A percentile compares a stretch with the other conserved stretches of the same genome.
phyloP scores from a whole-genome alignment of 2,888 invertebrate species.

The Diloba caeruleocephala region DNA sequence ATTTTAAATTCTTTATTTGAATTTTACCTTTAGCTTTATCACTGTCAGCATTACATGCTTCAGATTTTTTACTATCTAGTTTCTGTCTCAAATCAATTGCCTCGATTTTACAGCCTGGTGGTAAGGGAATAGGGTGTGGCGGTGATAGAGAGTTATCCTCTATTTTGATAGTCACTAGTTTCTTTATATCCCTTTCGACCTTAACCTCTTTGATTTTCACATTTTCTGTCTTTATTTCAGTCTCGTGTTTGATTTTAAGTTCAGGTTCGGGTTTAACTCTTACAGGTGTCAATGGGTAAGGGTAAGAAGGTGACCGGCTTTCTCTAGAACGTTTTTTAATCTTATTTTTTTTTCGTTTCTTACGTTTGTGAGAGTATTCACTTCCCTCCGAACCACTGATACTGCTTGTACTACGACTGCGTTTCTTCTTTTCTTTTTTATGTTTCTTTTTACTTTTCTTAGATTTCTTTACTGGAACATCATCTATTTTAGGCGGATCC shows the following conservation, averaged over 20 bases:
- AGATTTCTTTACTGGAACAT: conserved; percentile 75
- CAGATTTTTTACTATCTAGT: conserved; percentile 67
- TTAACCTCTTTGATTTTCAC: conserved; percentile 57
- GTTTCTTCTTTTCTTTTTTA: conserved; percentile 89
- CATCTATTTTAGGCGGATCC: conserved; percentile 90
- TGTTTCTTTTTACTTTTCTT: conserved; percentile 90
- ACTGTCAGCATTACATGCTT: conserved; percentile 62
- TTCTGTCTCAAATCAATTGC: conserved; percentile 65
- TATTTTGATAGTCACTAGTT: conserved; percentile 60
- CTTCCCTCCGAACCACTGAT: conserved; percentile 76
- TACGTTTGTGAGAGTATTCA: conserved; percentile 87
- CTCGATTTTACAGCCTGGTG: conserved; percentile 67
- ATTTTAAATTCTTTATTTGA: conserved; percentile 91
- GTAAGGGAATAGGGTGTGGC: conserved; percentile 75
- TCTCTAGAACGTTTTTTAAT: conserved; percentile 70
- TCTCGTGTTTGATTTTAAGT: conserved; percentile 58
- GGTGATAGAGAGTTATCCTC: conserved; percentile 60
- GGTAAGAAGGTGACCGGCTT: conserved; percentile 65
- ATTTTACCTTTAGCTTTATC: conserved; percentile 89
- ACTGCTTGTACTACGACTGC: conserved; percentile 79
- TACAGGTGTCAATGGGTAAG: conserved; percentile 69
- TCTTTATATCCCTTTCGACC: conserved; percentile 57
- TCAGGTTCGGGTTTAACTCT: conserved; percentile 65
- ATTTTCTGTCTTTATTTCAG: conserved; percentile 57
- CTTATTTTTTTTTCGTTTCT: conserved; percentile 89